Evolutionary conservation across 2,888 invertebrate species (phyloP), one percentile per base, ranked within the genome.

Genomic region (Phengaris arion): DNA sequence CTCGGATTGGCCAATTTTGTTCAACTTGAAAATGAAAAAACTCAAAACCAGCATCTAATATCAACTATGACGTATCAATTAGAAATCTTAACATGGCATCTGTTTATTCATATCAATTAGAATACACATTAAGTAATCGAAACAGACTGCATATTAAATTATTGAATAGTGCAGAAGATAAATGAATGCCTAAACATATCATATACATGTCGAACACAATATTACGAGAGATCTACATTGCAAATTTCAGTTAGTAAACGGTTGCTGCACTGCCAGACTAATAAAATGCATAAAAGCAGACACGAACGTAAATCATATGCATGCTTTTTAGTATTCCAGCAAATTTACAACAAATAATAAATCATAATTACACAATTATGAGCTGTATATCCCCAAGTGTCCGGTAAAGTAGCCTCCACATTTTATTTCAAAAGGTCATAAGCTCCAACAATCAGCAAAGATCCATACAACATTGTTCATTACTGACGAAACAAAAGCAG

Each of bases 401-500:
- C 54, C 72, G 51, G 22, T 54, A 72, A 46, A 69, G 48, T 13
- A n/a, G 35, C 52, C 45, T 64, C n/a, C 2, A 35, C 35, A 64
- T 12, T 64, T 64, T 8, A 52, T 57, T 75, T 22, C 46, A 15
- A 22, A 46, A 68, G 55, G 68, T 55, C 68, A 75, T 75, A 54
- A 75, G 55, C 75, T 22, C 15, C 68, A 75, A 54, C 72, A 72
- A 72, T 72, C 72, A 72, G 72, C 54, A 72, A 72, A 69, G 59
- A 75, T 72, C 70, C 59, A 75, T 51, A 57, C 85, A 55, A 69
- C 86, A 87, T 88, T 85, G 86, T 89, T 91, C 89, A 92, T 92
- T 91, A 90, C 84, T 80, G 80, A 75, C 77, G 76, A 78, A 90
- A 92, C 92, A 91, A 92, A 92, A 90, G 87, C 89, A 85, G 91